Percentiles rank a stretch among this genome's conserved stretches.
These are phyloP conservation scores for Todus mexicanus DNA, from an alignment of 2,797 vertebrate genomes.

Conservation along the genomic window DNA sequence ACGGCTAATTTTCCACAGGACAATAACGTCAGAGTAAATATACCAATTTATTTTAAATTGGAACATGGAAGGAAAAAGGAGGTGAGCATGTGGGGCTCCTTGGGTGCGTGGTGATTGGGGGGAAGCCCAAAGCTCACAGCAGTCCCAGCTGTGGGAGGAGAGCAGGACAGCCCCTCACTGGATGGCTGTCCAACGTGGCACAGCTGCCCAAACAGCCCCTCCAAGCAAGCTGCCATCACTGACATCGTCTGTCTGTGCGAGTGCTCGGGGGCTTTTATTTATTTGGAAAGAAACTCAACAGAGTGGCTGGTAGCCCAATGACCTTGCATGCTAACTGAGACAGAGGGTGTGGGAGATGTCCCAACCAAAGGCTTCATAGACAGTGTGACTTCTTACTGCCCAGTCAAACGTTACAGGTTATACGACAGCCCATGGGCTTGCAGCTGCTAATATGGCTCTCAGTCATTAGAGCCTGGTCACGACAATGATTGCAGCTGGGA, in stretches of 20 bases:
- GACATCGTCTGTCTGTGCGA: neutral
- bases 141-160: neutral
- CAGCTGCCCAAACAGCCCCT: neutral
- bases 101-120: neutral
- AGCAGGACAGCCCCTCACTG: neutral
- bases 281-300: accelerated
- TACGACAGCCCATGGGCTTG: neutral
- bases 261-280: neutral
- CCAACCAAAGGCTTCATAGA: neutral
- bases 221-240: accelerated
- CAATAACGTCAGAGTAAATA: neutral
- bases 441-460: neutral
- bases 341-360: neutral
- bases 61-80: neutral
- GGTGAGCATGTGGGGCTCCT: neutral
- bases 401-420: accelerated
- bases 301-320: neutral
- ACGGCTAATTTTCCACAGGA: neutral
- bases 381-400: neutral
- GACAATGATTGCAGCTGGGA: neutral
- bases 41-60: neutral
- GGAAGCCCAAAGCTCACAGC: neutral
- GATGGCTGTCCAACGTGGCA: accelerated
- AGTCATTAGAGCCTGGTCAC: neutral
- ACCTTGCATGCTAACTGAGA: neutral